These are phyloP conservation scores for Prunella fulvescens DNA, from an alignment of 2,113 vertebrate genomes.

Conservation along the genomic window DNA sequence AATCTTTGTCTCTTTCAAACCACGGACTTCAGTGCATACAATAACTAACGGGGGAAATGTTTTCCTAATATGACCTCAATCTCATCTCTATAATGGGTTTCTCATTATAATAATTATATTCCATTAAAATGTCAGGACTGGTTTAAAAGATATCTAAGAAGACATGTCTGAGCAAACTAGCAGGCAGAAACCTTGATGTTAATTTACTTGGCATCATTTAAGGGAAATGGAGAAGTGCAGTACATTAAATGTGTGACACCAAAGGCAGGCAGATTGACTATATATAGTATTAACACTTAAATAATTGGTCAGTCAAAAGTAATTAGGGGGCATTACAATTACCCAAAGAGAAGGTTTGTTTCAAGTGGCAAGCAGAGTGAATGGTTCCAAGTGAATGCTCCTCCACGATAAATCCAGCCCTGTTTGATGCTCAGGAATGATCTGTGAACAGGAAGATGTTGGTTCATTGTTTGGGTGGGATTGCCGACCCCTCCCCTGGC, in stretches of 20 bases:
- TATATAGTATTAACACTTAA: background rate
- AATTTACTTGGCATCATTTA: constrained; percentile 28
- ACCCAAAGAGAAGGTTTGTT: constrained; percentile 29
- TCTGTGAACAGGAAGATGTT: background rate
- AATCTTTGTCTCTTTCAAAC: background rate
- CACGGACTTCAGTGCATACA: background rate
- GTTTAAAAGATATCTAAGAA: constrained; percentile 25
- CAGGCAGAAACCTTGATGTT: constrained; percentile 12
- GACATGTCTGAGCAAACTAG: background rate
- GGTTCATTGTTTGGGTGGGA: background rate
- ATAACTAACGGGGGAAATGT: background rate
- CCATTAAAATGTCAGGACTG: constrained; percentile 23
- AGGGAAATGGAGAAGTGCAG: background rate
- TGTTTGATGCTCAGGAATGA: background rate
- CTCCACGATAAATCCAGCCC: background rate
- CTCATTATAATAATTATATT: constrained; percentile 26
- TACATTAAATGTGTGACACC: background rate
- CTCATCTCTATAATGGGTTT: background rate
- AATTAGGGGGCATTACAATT: background rate
- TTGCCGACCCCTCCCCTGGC: background rate
- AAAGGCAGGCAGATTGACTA: constrained; percentile 7
- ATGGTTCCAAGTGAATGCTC: background rate
- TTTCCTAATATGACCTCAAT: constrained; percentile 38
- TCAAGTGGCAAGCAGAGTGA: background rate
- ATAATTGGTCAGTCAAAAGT: constrained; percentile 31